Percentiles rank a stretch among this genome's conserved stretches.
Conservation (phyloP, 1,140 invertebrate genomes). For the Cotesia glomerata region DNA sequence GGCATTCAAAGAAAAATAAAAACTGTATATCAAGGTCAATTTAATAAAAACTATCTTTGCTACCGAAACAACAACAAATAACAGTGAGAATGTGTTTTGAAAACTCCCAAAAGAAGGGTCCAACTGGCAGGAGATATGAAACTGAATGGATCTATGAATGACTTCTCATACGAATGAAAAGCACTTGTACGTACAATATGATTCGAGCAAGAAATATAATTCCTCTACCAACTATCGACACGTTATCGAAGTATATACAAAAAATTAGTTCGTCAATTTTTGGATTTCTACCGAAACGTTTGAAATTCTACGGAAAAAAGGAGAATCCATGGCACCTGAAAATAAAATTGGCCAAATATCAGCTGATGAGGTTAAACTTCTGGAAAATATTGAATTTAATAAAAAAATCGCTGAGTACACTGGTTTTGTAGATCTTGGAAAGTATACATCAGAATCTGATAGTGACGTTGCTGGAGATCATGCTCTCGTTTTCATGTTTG, state of each 20-base stretch:
- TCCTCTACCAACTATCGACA: not conserved
- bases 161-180: too few relatives aligned
- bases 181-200: not conserved
- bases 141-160: too few relatives aligned
- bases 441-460: conserved; percentile 23
- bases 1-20: too few relatives aligned
- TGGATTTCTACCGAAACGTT: not conserved
- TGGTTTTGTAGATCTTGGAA: conserved; percentile 33
- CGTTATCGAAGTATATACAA: not conserved
- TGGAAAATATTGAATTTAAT: not conserved
- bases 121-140: too few relatives aligned
- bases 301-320: not conserved
- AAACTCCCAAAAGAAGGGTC: too few relatives aligned
- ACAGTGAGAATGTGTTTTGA: too few relatives aligned
- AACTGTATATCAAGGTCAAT: too few relatives aligned
- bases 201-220: not conserved
- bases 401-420: conserved; percentile 16
- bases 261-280: not conserved
- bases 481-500: conserved; percentile 35
- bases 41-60: not conserved
- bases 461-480: conserved; percentile 28
- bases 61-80: too few relatives aligned
- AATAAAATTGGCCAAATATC: not conserved
- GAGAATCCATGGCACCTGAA: not conserved
- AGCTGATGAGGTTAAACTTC: not conserved